Evolutionary conservation across 2,888 invertebrate genomes (phyloP).

Genomic region (Drosophila pegasa): DNA sequence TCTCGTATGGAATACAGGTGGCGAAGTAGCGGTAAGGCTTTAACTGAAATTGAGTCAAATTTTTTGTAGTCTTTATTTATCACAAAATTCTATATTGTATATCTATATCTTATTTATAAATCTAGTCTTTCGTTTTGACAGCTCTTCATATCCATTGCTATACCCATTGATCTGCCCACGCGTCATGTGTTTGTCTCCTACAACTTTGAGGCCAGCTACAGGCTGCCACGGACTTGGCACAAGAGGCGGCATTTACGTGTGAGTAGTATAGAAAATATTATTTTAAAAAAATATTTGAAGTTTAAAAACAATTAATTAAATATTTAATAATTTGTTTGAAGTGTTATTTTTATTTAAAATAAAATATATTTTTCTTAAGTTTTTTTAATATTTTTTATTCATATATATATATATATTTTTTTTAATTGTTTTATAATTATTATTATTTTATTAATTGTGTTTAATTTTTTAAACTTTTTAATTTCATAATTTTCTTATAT

Average conservation of each 20-base stretch:
- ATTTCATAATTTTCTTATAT: too few species aligned
- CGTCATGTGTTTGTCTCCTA: constrained; percentile 90
- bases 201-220: constrained; percentile 90
- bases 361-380: too few species aligned
- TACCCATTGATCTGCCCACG: constrained; percentile 89
- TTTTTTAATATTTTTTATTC: neutral
- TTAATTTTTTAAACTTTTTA: neutral
- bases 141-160: constrained; percentile 89
- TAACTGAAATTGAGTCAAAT: neutral
- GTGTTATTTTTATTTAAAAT: too few species aligned
- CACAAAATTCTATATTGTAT: neutral
- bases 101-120: neutral
- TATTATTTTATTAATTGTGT: too few species aligned
- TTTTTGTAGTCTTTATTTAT: too few species aligned
- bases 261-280: constrained; percentile 30
- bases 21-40: constrained; percentile 49
- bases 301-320: too few species aligned
- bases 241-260: constrained; percentile 66
- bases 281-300: neutral
- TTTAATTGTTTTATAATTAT: too few species aligned
- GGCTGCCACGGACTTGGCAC: constrained; percentile 86
- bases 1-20: constrained; percentile 60
- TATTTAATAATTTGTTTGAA: too few species aligned
- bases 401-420: too few species aligned
- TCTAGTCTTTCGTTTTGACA: constrained; percentile 73